Evolutionary conservation across 35 echinoderm and acorn worm species (phyloP).

Genomic region (Anneissia japonica): DNA sequence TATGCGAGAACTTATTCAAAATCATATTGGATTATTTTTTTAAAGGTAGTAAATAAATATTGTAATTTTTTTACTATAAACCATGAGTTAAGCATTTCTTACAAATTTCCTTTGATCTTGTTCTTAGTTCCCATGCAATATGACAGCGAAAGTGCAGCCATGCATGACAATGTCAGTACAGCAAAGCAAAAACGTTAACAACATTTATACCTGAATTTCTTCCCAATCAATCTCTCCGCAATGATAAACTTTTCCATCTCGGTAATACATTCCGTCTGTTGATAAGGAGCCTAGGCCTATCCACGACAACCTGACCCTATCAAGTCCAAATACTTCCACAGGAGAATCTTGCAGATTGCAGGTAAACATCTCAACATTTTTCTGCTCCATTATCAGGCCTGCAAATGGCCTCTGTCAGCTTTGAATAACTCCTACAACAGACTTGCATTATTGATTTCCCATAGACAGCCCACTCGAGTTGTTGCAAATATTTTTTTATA

Average conservation of each 20-base stretch:
- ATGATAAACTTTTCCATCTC: not conserved
- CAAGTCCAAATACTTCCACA: not conserved
- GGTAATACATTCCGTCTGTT: not conserved
- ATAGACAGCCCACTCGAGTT: not conserved
- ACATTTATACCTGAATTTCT: not conserved
- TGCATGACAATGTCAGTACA: not conserved
- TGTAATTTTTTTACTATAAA: too few relatives aligned
- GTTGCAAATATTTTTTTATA: not conserved
- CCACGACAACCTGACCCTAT: not conserved
- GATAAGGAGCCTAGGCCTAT: not conserved
- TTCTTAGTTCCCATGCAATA: too few relatives aligned
- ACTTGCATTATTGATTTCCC: not conserved
- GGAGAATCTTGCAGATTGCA: not conserved
- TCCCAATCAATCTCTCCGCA: not conserved
- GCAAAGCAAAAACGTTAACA: not conserved
- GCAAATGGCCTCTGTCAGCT: not conserved
- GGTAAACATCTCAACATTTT: not conserved
- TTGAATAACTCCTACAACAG: not conserved
- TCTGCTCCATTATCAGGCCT: not conserved
- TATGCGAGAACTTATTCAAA: too few relatives aligned
- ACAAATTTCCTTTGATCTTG: too few relatives aligned
- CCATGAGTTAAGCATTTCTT: too few relatives aligned
- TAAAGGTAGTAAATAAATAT: too few relatives aligned
- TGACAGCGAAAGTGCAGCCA: not conserved
- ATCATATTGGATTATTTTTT: too few relatives aligned